These are phyloP conservation scores for Micromys minutus DNA, from an alignment of 2,113 vertebrate species.

Conservation along the genomic window DNA sequence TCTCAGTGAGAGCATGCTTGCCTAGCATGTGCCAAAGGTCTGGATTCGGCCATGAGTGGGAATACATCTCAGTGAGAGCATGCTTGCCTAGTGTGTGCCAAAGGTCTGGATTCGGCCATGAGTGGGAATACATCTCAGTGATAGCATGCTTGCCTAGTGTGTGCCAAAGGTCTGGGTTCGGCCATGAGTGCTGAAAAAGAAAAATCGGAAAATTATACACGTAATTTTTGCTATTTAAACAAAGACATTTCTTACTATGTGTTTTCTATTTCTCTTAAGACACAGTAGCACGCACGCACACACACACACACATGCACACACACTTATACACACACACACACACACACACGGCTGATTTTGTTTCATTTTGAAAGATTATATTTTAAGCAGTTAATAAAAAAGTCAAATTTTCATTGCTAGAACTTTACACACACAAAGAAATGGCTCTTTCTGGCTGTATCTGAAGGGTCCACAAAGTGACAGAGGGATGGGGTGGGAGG, in stretches of 20 bases:
- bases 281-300: constrained; percentile 22
- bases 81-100: neutral
- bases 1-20: too few species aligned
- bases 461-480: constrained; percentile 1
- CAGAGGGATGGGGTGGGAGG: too few species aligned
- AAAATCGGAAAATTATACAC: constrained; percentile 10
- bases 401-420: constrained; percentile 33
- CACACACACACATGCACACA: too few species aligned
- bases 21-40: neutral
- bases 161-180: neutral
- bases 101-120: too few species aligned
- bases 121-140: neutral
- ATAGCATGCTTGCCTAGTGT: neutral
- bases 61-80: too few species aligned
- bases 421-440: neutral
- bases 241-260: neutral
- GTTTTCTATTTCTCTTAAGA: constrained; percentile 48
- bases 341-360: too few species aligned
- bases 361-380: constrained; percentile 50
- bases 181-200: neutral
- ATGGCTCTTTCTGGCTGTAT: neutral
- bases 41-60: too few species aligned
- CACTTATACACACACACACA: too few species aligned
- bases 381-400: constrained; percentile 48
- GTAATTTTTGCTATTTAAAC: constrained; percentile 35